Evolutionary conservation across 1,140 invertebrate species (phyloP).

Genomic region (Lethrus apterus): DNA sequence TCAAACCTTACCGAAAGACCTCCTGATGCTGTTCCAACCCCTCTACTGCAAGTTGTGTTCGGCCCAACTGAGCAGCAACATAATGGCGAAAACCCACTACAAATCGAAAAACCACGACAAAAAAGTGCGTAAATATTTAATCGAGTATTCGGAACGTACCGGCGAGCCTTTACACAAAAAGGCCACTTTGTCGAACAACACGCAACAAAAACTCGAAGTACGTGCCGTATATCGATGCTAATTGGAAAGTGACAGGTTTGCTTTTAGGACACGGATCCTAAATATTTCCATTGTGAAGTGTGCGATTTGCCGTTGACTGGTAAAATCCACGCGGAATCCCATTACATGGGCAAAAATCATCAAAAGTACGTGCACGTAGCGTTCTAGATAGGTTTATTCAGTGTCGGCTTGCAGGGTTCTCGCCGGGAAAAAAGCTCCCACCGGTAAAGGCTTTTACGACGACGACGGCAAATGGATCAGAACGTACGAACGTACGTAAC

Average conservation of each 20-base stretch:
- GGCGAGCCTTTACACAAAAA: slow-evolving; percentile 32
- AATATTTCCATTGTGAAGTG: slow-evolving; percentile 39
- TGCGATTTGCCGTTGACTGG: slow-evolving; percentile 44
- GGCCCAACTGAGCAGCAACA: slow-evolving; percentile 38
- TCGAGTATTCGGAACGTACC: slow-evolving; percentile 33
- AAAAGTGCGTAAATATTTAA: slow-evolving; percentile 41
- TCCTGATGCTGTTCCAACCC: slow-evolving; percentile 40
- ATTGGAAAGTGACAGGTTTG: not conserved
- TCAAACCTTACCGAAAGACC: slow-evolving; percentile 38
- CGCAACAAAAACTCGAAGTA: not conserved
- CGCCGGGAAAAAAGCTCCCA: slow-evolving; percentile 31
- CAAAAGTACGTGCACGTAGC: slow-evolving; percentile 33
- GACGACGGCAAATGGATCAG: slow-evolving; percentile 39
- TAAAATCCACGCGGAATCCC: slow-evolving; percentile 42
- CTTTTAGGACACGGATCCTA: slow-evolving; percentile 31
- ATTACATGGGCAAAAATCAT: slow-evolving; percentile 44
- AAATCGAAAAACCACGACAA: slow-evolving; percentile 44
- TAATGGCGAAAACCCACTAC: slow-evolving; percentile 43
- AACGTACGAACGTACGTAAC: slow-evolving; percentile 10
- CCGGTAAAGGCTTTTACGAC: slow-evolving; percentile 40
- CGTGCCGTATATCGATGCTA: not conserved
- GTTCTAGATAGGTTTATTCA: not conserved
- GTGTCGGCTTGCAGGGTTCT: slow-evolving; percentile 27
- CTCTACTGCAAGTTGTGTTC: slow-evolving; percentile 42
- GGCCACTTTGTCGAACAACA: slow-evolving; percentile 15